Percentiles rank a stretch among this genome's conserved stretches.
phyloP scores from a whole-genome alignment of 2,888 invertebrate species.

The Sminthurides aquaticus region DNA sequence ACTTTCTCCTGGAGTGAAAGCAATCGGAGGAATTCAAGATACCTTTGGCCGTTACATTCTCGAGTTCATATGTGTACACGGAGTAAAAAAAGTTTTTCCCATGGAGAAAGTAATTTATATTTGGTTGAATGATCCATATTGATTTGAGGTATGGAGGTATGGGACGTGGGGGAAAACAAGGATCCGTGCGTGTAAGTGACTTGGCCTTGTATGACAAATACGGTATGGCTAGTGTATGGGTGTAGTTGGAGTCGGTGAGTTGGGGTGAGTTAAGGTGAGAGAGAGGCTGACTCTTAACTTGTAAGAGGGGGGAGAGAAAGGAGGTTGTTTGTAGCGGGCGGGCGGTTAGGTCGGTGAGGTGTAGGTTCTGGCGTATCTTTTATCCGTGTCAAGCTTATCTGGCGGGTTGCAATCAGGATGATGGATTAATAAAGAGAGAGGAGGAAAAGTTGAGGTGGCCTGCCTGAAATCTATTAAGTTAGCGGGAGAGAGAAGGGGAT shows the following conservation, averaged over 20 bases:
- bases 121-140: neutral
- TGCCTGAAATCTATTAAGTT: neutral
- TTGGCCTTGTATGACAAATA: neutral
- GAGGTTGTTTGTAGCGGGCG: too few species aligned
- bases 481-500: too few species aligned
- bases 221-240: neutral
- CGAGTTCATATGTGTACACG: too few species aligned
- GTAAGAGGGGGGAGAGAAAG: too few species aligned
- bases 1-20: neutral
- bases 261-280: too few species aligned
- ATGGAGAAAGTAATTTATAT: too few species aligned
- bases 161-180: neutral
- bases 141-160: too few species aligned
- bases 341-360: neutral
- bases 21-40: neutral
- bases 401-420: slow-evolving; percentile 7
- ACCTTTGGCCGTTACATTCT: too few species aligned
- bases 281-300: too few species aligned
- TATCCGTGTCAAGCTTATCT: slow-evolving; percentile 5
- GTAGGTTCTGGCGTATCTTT: neutral
- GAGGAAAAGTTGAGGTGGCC: neutral
- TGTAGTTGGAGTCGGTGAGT: neutral
- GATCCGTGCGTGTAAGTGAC: neutral
- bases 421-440: slow-evolving; percentile 3
- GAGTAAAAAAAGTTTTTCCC: too few species aligned